A percentile compares a stretch with the other conserved stretches of the same genome.
Conservation (phyloP, 2,113 vertebrate genomes). For the Columba janthina region DNA sequence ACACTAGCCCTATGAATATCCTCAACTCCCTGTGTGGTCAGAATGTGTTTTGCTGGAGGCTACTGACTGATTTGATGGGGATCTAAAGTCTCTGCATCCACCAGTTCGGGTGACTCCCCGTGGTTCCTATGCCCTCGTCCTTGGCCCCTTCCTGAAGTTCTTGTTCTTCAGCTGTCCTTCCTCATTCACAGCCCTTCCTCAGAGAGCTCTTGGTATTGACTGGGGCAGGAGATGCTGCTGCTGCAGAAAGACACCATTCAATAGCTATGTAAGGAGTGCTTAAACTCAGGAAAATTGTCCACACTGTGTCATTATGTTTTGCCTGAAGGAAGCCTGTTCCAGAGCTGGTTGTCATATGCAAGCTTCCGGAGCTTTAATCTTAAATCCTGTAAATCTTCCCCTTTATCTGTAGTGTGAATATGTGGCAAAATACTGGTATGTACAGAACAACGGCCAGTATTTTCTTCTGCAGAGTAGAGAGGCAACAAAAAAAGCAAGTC, state of each 20-base stretch:
- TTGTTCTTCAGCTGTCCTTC: not conserved
- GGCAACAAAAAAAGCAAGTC: not conserved
- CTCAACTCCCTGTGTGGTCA: not conserved
- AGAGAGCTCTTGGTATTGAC: not conserved
- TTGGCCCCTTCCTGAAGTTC: not conserved
- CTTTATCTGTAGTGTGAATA: not conserved
- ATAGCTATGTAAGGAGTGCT: not conserved
- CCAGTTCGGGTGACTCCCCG: rapidly evolving
- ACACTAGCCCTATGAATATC: not conserved
- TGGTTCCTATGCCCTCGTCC: not conserved
- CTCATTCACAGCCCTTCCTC: not conserved
- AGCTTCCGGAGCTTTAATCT: not conserved
- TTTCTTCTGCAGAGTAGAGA: not conserved
- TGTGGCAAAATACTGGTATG: not conserved
- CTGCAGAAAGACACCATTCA: not conserved
- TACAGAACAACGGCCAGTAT: not conserved
- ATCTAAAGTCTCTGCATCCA: not conserved
- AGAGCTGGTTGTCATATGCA: not conserved
- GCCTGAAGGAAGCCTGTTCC: not conserved
- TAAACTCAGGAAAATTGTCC: not conserved
- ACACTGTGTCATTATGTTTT: not conserved
- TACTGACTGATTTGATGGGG: not conserved
- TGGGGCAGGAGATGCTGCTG: not conserved
- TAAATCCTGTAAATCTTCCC: not conserved
- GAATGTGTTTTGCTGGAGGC: not conserved